phyloP scores from a whole-genome alignment of 2,797 vertebrate genomes.

The Mycteria americana region DNA sequence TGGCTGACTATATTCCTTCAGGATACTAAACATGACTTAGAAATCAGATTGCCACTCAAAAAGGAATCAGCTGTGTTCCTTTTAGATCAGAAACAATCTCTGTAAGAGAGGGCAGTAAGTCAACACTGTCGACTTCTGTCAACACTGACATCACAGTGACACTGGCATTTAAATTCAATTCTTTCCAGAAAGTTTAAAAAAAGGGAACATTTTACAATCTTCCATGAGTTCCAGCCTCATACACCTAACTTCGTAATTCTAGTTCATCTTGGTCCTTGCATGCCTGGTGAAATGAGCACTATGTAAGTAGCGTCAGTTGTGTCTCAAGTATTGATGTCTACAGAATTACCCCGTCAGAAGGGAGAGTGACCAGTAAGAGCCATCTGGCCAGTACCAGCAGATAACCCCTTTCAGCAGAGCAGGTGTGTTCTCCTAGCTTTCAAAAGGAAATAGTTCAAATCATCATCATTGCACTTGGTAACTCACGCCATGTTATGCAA shows the following conservation, averaged over 20 bases:
- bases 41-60: not conserved
- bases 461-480: not conserved
- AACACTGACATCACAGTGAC: not conserved
- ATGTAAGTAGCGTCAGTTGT: accelerated
- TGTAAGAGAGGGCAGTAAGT: not conserved
- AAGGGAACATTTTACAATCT: not conserved
- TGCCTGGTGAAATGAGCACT: not conserved
- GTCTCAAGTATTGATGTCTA: not conserved
- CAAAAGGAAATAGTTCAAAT: not conserved
- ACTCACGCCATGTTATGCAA: not conserved
- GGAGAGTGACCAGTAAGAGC: not conserved
- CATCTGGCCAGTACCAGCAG: not conserved
- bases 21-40: not conserved
- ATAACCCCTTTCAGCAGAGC: not conserved
- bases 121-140: no score
- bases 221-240: not conserved
- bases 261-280: not conserved
- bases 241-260: not conserved
- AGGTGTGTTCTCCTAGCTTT: not conserved
- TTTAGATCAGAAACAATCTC: not conserved
- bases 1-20: not conserved
- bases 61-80: not conserved
- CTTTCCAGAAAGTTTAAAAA: not conserved
- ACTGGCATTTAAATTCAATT: not conserved
- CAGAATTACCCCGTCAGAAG: not conserved